Evolutionary conservation across 2,888 invertebrate species (phyloP).

Genomic region (Eilema sororculum): DNA sequence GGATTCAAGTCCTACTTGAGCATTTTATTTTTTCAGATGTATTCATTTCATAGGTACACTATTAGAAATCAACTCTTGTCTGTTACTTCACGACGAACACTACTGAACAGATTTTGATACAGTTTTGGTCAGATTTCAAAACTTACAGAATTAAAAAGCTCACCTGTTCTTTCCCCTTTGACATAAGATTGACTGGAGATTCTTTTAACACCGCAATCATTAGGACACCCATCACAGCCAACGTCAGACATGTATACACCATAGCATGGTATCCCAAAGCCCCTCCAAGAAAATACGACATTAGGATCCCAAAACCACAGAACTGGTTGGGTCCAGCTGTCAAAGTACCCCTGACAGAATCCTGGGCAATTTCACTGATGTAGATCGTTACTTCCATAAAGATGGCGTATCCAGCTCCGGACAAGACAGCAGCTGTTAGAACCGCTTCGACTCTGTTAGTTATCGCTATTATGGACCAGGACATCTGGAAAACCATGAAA

Average conservation of each 20-base stretch:
- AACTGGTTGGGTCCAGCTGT: slow-evolving; percentile 66
- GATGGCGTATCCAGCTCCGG: slow-evolving; percentile 63
- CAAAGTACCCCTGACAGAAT: slow-evolving; percentile 72
- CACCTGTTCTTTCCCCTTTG: slow-evolving; percentile 67
- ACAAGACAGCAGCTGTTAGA: slow-evolving; percentile 63
- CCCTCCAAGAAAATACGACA: slow-evolving; percentile 71
- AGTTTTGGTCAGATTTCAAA: too few relatives aligned
- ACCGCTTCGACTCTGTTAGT: slow-evolving; percentile 64
- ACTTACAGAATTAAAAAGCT: slow-evolving; percentile 19
- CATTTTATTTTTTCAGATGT: too few relatives aligned
- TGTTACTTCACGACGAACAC: too few relatives aligned
- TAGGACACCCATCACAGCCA: slow-evolving; percentile 54
- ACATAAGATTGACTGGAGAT: slow-evolving; percentile 70
- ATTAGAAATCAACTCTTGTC: too few relatives aligned
- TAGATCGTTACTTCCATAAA: slow-evolving; percentile 67
- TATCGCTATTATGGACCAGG: slow-evolving; percentile 64
- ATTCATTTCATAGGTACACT: too few relatives aligned
- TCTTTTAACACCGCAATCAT: slow-evolving; percentile 62
- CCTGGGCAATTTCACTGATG: slow-evolving; percentile 72
- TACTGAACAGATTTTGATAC: too few relatives aligned
- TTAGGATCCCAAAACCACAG: slow-evolving; percentile 67
- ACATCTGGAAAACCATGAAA: slow-evolving; percentile 55
- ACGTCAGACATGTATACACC: slow-evolving; percentile 62
- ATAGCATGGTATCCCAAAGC: slow-evolving; percentile 62
- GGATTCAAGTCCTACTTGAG: too few relatives aligned